Percentiles rank a stretch among this genome's conserved stretches.
Conservation (phyloP, 2,113 vertebrate genomes). For the Mastomys coucha region DNA sequence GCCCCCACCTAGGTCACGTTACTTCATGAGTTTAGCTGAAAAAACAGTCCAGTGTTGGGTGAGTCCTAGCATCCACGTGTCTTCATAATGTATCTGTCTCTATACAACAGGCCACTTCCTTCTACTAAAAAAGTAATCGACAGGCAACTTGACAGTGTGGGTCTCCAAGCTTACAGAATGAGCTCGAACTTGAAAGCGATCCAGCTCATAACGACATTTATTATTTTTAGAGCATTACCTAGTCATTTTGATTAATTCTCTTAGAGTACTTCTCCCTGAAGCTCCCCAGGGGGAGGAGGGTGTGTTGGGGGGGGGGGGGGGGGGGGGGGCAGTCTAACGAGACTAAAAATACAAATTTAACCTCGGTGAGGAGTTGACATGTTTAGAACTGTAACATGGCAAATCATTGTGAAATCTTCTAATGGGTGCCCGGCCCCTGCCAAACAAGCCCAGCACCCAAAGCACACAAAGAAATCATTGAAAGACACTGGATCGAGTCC, state of each 20-base stretch:
- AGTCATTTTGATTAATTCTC: slow-evolving; percentile 82
- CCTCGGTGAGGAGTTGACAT: slow-evolving; percentile 82
- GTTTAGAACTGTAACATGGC: slow-evolving; percentile 83
- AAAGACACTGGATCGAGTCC: slow-evolving; percentile 84
- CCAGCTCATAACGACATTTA: slow-evolving; percentile 75
- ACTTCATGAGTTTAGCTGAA: slow-evolving; percentile 58
- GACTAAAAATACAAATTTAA: slow-evolving; percentile 80
- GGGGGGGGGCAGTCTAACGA: background rate
- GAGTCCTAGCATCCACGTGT: slow-evolving; percentile 25
- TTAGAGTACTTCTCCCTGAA: slow-evolving; percentile 74
- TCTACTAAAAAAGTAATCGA: slow-evolving; percentile 58
- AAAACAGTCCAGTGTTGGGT: slow-evolving; percentile 24
- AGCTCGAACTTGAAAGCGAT: slow-evolving; percentile 80
- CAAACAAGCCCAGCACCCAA: slow-evolving; percentile 83
- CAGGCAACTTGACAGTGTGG: slow-evolving; percentile 56
- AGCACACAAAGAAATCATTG: slow-evolving; percentile 89
- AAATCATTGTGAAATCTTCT: slow-evolving; percentile 86
- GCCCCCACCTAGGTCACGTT: background rate
- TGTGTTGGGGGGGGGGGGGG: background rate
- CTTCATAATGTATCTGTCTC: slow-evolving; percentile 62
- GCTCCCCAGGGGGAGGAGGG: slow-evolving; percentile 68
- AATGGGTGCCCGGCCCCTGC: slow-evolving; percentile 78
- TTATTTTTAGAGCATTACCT: slow-evolving; percentile 87
- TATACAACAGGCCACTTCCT: slow-evolving; percentile 48
- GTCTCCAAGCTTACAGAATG: slow-evolving; percentile 71